Base-by-base conservation (phyloP, 1,140 invertebrate genomes). In the Penaeus vannamei region DNA sequence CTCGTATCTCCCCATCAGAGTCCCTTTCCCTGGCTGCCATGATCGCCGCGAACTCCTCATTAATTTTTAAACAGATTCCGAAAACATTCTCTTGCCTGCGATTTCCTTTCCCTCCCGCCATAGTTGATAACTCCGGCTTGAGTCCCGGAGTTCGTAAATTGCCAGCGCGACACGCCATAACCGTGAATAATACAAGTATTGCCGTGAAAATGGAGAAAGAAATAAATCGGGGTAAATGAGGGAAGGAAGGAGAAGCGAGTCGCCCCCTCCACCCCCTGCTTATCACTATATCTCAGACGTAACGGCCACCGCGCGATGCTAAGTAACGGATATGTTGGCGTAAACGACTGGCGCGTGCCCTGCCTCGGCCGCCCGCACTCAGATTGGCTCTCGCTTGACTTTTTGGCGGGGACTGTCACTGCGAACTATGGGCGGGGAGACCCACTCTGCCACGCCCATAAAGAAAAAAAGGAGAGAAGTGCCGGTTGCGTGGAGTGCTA, bases 261-360 rank as follows among this genome's bases (percentile, higher is more conserved):
- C 53, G 53, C 66, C 64, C 32, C 19, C 64, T 19, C 32, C 62
- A 23, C 29, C 66, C 80, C 42, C 80, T 83, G 86, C 79, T 84
- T 89, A 89, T 89, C 87, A 89, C 87, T 76, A 83, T 89, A 80
- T 72, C 87, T 89, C 87, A 89, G 69, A 29, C 53, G 32, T 80
- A 89, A 89, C 69, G 87, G 87, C 84, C 87, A 79, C 87, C 19
- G 42, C 36, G 87, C 82, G 87, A 89, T 89, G 82, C 82, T 89
- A 89, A 89, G 87, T 89, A 89, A 89, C 82, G 29, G 64, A 64
- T 42, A 77, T 83, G 69, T 26, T 89, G 87, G 87, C 87, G 82
- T 89, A 84, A 89, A 89, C 69, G 83, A 81, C 69, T 42, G 60
- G 87, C 87, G 87, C 87, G 87, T 89, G 87, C 87, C 85, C 76